These are phyloP conservation scores for Tapera naevia DNA, from an alignment of 2,797 vertebrate genomes.

Conservation along the genomic window DNA sequence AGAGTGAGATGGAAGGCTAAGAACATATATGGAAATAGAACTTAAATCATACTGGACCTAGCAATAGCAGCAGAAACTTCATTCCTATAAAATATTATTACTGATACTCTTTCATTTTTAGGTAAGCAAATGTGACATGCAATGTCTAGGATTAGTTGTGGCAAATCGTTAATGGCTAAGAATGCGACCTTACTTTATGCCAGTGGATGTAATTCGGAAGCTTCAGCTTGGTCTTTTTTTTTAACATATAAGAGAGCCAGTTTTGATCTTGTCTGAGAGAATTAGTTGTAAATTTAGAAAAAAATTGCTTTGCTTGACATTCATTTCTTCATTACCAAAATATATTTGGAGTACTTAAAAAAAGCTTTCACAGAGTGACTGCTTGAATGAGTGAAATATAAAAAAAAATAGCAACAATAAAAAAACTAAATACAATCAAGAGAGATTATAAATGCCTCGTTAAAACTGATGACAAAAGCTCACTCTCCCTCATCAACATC, in stretches of 20 bases:
- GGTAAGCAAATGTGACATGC: neutral
- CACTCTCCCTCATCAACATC: neutral
- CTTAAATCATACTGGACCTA: neutral
- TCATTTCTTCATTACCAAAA: conserved; percentile 55
- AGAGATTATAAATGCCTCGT: conserved; percentile 14
- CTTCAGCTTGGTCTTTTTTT: neutral
- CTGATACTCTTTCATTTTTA: neutral
- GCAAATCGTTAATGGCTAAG: neutral
- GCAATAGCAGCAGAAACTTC: neutral
- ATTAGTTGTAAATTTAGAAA: conserved; percentile 48
- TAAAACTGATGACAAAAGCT: conserved; percentile 10
- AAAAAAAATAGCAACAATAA: neutral
- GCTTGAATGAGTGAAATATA: conserved; percentile 29
- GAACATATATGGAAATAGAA: neutral
- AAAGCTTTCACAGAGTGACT: conserved; percentile 17
- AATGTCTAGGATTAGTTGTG: neutral
- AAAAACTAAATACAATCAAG: conserved; percentile 31
- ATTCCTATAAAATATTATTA: neutral
- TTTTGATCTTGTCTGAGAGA: conserved; percentile 11
- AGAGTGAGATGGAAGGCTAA: neutral
- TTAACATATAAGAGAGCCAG: neutral
- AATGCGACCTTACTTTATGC: neutral
- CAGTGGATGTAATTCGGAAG: neutral
- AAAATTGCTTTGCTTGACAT: conserved; percentile 44
- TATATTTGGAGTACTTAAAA: conserved; percentile 44